Conservation (phyloP, 2,888 invertebrate genomes). For the Anticlea derivata region DNA sequence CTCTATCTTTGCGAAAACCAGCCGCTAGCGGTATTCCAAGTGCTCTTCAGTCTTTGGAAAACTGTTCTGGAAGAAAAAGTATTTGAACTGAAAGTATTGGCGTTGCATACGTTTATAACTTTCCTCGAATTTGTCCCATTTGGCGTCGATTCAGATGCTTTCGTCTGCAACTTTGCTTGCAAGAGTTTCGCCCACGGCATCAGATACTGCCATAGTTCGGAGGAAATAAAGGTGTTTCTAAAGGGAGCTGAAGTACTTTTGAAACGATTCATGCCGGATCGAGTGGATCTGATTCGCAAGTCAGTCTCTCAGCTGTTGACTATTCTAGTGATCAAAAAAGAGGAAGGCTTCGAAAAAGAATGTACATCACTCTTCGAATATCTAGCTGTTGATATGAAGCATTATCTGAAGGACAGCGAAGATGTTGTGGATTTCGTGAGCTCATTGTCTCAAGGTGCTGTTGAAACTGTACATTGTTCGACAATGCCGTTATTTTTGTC, state of each 20-base stretch:
- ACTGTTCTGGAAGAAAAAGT: conserved; percentile 72
- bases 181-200: conserved; percentile 80
- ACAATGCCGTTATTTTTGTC: conserved; percentile 51
- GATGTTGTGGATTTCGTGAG: conserved; percentile 61
- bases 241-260: conserved; percentile 74
- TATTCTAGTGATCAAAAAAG: conserved; percentile 73
- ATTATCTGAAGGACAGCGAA: conserved; percentile 70
- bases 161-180: conserved; percentile 82
- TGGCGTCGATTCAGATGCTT: conserved; percentile 73
- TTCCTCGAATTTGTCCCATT: conserved; percentile 74
- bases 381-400: conserved; percentile 78
- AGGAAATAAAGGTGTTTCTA: conserved; percentile 55
- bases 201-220: conserved; percentile 56
- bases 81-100: conserved; percentile 78
- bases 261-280: conserved; percentile 63
- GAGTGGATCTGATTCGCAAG: conserved; percentile 66
- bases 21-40: conserved; percentile 79
- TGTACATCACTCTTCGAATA: conserved; percentile 74
- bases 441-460: conserved; percentile 46
- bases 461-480: conserved; percentile 38
- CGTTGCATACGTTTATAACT: conserved; percentile 82
- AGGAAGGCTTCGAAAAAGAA: conserved; percentile 53
- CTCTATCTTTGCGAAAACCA: conserved; percentile 70
- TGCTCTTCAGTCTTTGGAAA: conserved; percentile 76
- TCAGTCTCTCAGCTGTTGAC: conserved; percentile 80